Base-by-base conservation (phyloP, 2,888 invertebrate species). In the Melitaea athalia region DNA sequence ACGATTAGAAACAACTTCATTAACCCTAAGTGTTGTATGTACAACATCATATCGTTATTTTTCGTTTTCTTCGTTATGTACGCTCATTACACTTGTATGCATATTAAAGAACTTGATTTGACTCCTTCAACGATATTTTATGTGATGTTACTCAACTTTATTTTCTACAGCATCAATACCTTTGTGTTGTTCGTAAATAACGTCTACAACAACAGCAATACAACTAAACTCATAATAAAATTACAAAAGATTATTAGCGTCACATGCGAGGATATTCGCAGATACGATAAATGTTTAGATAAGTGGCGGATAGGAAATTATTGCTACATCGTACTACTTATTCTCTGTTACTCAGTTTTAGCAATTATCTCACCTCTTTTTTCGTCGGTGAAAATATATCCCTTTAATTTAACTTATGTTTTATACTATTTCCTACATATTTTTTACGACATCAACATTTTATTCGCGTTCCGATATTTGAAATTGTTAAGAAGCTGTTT, bases 1-100 rank as follows among this genome's bases (percentile, higher is more conserved):
- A 69, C 63, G 14, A 69, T 71, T 49, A 49, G 52, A 12, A 63
- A 69, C 11, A 67, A 64, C 17, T 71, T 71, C 14, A 45, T 71
- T 7, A 33, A 69, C 31, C 11, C 52, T n/a, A 67, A 67, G 49
- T 42, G 64, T 43, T 69, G 60, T 11, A 2, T 63, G 10, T 69
- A 69, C 47, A 33, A 52, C 4, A 59, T 43, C 5, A 10, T 64
- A 42, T 67, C 67, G 7, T 33, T 67, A 5, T 38, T 62, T 11
- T 67, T 64, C 10, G n/a, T 53, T 0, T 38, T 57, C 55, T 4
- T 67, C 6, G 7, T 69, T 7, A 49, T 71, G 11, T 49, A 17
- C 5, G 12, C 24, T 7, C 65, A 64, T 38, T 66, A 60, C 31
- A 6, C 0, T 0, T 52, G 59, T 67, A 14, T 64, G 45, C 17